These are phyloP conservation scores for Cryptus viduatorius DNA, from an alignment of 2,888 invertebrate species.

Conservation along the genomic window DNA sequence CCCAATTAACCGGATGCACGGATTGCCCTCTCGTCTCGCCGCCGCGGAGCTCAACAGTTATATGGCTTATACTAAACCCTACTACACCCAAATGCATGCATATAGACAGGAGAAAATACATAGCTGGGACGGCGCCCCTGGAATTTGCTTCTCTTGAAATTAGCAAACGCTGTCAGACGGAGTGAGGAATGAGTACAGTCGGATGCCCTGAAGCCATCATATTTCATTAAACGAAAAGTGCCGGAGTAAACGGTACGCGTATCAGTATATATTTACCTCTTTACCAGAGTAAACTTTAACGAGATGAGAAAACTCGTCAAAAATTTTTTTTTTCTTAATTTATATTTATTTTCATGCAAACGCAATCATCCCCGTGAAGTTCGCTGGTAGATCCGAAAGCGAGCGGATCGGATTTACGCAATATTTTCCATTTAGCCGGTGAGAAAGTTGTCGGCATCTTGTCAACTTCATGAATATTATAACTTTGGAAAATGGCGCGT, in stretches of 20 bases:
- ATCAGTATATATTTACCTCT: neutral
- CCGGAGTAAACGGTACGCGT: neutral
- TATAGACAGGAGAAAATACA: neutral
- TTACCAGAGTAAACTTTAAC: neutral
- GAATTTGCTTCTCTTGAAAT: constrained; percentile 19
- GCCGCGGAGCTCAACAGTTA: neutral
- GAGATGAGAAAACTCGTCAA: neutral
- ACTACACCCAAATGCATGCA: neutral
- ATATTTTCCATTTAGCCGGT: neutral
- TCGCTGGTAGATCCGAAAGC: neutral
- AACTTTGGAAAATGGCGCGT: neutral
- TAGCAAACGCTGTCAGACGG: constrained; percentile 23
- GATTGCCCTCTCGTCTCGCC: constrained; percentile 44
- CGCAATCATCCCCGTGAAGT: neutral
- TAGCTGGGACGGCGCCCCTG: neutral
- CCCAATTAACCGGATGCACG: constrained; percentile 62
- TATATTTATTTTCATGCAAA: neutral
- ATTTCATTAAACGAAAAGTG: constrained; percentile 35
- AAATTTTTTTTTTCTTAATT: neutral
- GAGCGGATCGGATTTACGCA: neutral
- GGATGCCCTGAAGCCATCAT: constrained; percentile 7
- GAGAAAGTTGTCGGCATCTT: neutral
- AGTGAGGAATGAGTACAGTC: constrained; percentile 10
- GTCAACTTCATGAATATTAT: neutral
- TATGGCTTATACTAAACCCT: neutral